These are phyloP conservation scores for Saccostrea cuccullata DNA, from an alignment of 1,140 invertebrate species.

Conservation along the genomic window DNA sequence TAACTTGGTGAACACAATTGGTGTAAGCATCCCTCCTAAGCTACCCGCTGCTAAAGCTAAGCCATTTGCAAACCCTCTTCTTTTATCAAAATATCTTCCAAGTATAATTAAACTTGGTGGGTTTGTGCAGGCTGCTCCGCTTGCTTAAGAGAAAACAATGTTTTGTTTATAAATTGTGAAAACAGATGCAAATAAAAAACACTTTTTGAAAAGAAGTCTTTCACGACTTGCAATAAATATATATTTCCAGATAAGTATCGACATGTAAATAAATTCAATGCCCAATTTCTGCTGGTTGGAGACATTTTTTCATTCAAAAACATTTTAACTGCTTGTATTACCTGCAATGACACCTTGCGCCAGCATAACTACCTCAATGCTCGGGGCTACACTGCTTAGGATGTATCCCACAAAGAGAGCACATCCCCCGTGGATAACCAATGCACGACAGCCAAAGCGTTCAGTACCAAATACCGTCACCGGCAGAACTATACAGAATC, in stretches of 20 bases:
- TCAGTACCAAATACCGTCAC: constrained; percentile 23
- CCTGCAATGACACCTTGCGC: constrained; percentile 14
- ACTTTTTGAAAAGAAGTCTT: no score
- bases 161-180: not conserved
- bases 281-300: no score
- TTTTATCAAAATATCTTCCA: constrained; percentile 49
- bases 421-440: constrained; percentile 3
- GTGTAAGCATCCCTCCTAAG: constrained; percentile 29
- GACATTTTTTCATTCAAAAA: no score
- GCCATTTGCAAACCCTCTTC: constrained; percentile 45
- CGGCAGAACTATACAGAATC: not conserved
- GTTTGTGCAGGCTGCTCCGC: constrained; percentile 39
- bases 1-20: constrained; percentile 33
- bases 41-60: constrained; percentile 41
- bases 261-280: no score
- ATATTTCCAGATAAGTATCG: no score
- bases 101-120: constrained; percentile 44
- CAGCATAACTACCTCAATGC: not conserved
- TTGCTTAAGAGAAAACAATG: not conserved
- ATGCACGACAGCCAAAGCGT: not conserved
- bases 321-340: not conserved
- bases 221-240: no score
- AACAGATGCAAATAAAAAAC: not conserved
- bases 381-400: not conserved
- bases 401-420: constrained; percentile 1